phyloP scores from a whole-genome alignment of 2,797 vertebrate genomes.

The Balearica regulorum region DNA sequence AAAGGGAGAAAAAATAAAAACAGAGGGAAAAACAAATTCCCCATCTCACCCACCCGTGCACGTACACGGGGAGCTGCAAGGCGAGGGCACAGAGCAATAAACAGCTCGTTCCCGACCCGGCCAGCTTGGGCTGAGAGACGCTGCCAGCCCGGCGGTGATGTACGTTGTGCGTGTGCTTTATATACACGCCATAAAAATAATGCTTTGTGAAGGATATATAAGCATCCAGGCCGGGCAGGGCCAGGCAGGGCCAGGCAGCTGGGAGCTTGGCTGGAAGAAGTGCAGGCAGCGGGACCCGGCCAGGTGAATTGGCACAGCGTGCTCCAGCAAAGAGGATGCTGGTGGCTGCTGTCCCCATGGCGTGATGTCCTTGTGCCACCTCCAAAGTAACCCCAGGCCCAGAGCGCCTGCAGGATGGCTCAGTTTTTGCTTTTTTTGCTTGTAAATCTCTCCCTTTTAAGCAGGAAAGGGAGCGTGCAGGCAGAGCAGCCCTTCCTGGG shows the following conservation, averaged over 20 bases:
- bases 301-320: neutral
- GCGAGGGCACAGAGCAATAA: neutral
- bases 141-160: neutral
- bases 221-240: neutral
- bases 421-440: neutral
- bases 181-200: neutral
- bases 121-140: neutral
- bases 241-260: neutral
- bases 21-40: neutral
- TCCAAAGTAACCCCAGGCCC: neutral
- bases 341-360: neutral
- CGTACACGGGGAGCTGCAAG: neutral
- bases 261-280: neutral
- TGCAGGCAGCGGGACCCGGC: neutral
- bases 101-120: neutral
- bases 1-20: neutral
- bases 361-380: neutral
- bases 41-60: neutral
- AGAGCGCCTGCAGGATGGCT: neutral
- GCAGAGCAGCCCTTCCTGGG: neutral
- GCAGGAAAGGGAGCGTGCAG: neutral
- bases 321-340: neutral
- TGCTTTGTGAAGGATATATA: neutral
- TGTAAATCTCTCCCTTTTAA: neutral
- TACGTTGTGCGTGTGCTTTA: neutral